Evolutionary conservation across 1,140 invertebrate genomes (phyloP).

Genomic region (Macrosteles quadrilineatus): DNA sequence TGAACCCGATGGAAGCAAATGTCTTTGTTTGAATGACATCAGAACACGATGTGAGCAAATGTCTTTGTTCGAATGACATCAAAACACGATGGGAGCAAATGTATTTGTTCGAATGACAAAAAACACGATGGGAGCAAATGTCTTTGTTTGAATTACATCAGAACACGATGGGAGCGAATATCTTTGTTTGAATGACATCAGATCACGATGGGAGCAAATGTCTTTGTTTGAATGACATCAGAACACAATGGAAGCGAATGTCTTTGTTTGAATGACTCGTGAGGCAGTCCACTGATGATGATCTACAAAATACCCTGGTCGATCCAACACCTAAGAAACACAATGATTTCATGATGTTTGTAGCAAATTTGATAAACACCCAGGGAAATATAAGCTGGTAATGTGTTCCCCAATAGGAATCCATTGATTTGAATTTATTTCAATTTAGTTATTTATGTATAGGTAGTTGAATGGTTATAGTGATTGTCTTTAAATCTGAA

Average conservation of each 20-base stretch:
- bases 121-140: slow-evolving; percentile 98
- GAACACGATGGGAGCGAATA: slow-evolving; percentile 96
- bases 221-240: slow-evolving; percentile 87
- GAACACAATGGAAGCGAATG: too few relatives aligned
- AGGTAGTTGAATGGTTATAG: too few relatives aligned
- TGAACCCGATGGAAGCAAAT: slow-evolving; percentile 98
- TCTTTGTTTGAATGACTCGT: too few relatives aligned
- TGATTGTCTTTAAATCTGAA: too few relatives aligned
- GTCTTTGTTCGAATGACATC: slow-evolving; percentile 88
- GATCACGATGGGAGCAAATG: slow-evolving; percentile 96
- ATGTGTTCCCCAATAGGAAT: too few relatives aligned
- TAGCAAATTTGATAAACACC: too few relatives aligned
- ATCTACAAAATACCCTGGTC: slow-evolving; percentile 92
- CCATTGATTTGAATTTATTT: too few relatives aligned
- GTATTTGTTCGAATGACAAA: too few relatives aligned
- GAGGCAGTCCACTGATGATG: slow-evolving; percentile 83
- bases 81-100: too few relatives aligned
- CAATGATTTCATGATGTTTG: neutral
- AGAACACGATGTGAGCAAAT: slow-evolving; percentile 95
- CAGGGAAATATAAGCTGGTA: too few relatives aligned
- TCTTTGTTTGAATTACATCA: slow-evolving; percentile 87
- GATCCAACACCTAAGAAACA: slow-evolving; percentile 56
- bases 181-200: slow-evolving; percentile 87
- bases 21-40: slow-evolving; percentile 88
- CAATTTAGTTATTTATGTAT: too few relatives aligned